These are phyloP conservation scores for Falco punctatus DNA, from an alignment of 2,113 vertebrate genomes.

Conservation along the genomic window DNA sequence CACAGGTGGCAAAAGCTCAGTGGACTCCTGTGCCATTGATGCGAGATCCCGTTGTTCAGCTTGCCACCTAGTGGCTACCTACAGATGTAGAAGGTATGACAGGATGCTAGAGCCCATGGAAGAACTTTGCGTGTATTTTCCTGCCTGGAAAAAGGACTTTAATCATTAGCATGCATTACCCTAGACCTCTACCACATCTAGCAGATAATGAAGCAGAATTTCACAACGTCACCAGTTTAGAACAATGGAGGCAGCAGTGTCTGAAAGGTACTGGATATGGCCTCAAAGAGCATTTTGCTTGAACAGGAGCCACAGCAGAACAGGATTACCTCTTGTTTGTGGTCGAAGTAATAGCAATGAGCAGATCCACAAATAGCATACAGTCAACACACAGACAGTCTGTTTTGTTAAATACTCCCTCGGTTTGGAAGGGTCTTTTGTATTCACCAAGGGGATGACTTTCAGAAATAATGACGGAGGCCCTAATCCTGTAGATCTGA, in stretches of 20 bases:
- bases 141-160: background rate
- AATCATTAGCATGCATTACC: background rate
- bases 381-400: background rate
- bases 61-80: slow-evolving; percentile 50
- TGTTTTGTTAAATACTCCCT: background rate
- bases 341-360: background rate
- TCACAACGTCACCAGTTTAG: background rate
- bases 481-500: background rate
- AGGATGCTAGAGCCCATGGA: background rate
- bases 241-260: background rate
- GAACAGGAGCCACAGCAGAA: background rate
- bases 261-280: background rate
- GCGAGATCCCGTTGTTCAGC: background rate
- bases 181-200: background rate
- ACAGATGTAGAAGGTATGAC: background rate
- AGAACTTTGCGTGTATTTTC: background rate
- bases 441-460: background rate
- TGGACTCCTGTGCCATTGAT: background rate
- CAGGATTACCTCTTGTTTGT: background rate
- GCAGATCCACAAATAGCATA: background rate
- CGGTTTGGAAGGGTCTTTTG: background rate
- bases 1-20: background rate
- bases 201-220: background rate
- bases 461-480: background rate
- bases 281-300: background rate